Base-by-base conservation (phyloP, 2,113 vertebrate genomes). In the Lathamus discolor region DNA sequence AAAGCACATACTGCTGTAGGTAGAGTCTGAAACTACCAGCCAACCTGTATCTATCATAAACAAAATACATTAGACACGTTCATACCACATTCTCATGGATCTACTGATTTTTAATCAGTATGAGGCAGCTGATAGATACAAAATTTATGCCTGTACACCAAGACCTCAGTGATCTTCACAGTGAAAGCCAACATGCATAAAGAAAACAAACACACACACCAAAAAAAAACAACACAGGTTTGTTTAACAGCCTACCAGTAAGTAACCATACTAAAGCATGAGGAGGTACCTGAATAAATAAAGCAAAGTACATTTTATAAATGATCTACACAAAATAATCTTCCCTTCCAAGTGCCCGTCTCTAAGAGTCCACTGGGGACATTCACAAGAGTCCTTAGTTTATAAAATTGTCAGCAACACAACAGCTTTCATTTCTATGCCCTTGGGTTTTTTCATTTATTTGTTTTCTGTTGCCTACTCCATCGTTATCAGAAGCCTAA, bases 11-110 rank as follows among this genome's bases (percentile, higher is more conserved):
- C 19, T 28, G 48, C 11, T 17, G 22, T 3, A 4, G 41, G 24
- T 2, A 44, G 24, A n/a, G 19, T 1, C 33, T 31, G 41, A 17
- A 39, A 3, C 20, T 44, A 63, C 37, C 55, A 25, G 1, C 2
- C 33, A 66, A 44, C 31, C 52, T 27, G 19, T 7, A 1, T 1
- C 61, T 41, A 23, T 61, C 17, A 9, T 1, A 16, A 29, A 23
- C 10, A n/a, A 31, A 15, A 4, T 18, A 5, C 3, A 2, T 8
- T 2, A 7, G 10, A 39, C 9, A 2, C 0, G 13, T 9, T 25
- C 55, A 10, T 6, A 20, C 3, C 33, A 12, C 8, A 1, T 16
- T 8, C 27, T 9, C 46, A 29, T 23, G 49, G 39, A 20, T 35
- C n/a, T 83, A 25, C 63, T 41, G 57, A 24, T 23, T 63, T 23